Percentiles rank a stretch among this genome's conserved stretches.
phyloP scores from a whole-genome alignment of 2,797 vertebrate genomes.

The Spondyliosoma cantharus region DNA sequence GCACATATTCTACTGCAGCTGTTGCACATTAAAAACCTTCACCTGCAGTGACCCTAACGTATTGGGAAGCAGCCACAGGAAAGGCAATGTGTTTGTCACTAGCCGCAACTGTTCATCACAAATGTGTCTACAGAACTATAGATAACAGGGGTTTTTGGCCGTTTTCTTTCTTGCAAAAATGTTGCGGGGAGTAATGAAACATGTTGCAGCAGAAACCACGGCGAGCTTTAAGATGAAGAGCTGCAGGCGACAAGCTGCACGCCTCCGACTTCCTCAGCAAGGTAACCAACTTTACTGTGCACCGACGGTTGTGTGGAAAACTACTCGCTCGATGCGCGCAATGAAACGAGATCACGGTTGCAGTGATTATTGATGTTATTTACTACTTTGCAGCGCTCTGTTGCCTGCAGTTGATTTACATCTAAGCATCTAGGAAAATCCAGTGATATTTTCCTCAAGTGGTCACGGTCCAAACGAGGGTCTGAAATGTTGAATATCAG shows the following conservation, averaged over 20 bases:
- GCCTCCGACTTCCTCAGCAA: not conserved
- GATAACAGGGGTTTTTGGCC: not conserved
- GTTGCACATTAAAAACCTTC: not conserved
- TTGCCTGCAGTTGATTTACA: slow-evolving; percentile 13
- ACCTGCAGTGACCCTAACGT: not conserved
- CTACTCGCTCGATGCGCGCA: not conserved
- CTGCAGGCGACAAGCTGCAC: not conserved
- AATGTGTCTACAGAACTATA: not conserved
- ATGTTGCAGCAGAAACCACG: not conserved
- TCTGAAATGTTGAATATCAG: slow-evolving; percentile 31
- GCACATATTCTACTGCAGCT: not conserved
- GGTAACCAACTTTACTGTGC: not conserved
- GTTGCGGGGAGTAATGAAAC: not conserved
- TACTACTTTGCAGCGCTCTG: not conserved
- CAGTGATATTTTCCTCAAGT: slow-evolving; percentile 6
- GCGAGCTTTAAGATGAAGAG: not conserved
- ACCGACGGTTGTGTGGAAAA: not conserved
- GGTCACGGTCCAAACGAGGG: slow-evolving; percentile 19
- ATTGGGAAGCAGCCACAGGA: not conserved
- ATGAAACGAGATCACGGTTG: not conserved
- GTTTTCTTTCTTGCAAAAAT: slow-evolving; percentile 18
- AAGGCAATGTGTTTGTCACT: not conserved
- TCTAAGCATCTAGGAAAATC: not conserved
- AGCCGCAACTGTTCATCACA: not conserved
- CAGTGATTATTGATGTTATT: not conserved